Evolutionary conservation across 2,888 invertebrate genomes (phyloP).

Genomic region (Leucoptera coffeella): DNA sequence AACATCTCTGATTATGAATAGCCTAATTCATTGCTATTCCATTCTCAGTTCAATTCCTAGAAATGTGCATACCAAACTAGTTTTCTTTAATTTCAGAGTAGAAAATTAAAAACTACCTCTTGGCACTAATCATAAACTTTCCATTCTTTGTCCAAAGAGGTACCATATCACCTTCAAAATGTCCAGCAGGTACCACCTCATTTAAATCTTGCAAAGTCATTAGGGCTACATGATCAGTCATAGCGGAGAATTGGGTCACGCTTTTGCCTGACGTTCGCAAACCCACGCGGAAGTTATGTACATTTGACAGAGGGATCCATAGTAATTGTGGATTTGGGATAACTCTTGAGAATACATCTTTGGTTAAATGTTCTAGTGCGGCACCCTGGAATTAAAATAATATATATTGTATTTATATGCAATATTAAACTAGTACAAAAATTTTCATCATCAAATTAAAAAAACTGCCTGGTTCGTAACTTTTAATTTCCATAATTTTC

Average conservation of each 20-base stretch:
- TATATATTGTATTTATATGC: too few relatives aligned
- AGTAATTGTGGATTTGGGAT: conserved; percentile 56
- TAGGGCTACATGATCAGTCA: conserved; percentile 39
- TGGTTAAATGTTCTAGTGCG: conserved; percentile 74
- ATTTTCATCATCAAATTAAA: too few relatives aligned
- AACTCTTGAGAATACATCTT: conserved; percentile 65
- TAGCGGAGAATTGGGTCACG: conserved; percentile 65
- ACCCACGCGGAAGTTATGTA: conserved; percentile 59
- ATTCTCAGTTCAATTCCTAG: too few relatives aligned
- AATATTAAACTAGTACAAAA: too few relatives aligned
- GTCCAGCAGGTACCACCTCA: conserved; percentile 59
- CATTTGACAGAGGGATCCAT: conserved; percentile 67
- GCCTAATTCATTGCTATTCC: too few relatives aligned
- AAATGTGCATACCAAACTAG: too few relatives aligned
- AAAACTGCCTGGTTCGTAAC: too few relatives aligned
- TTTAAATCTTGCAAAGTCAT: conserved; percentile 66
- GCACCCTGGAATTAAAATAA: conserved; percentile 57
- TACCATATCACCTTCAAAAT: conserved; percentile 63
- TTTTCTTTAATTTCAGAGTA: too few relatives aligned
- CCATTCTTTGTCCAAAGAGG: conserved; percentile 78
- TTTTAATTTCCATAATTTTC: too few relatives aligned
- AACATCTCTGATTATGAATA: too few relatives aligned
- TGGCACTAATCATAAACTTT: conserved; percentile 58
- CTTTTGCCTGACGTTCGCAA: conserved; percentile 58
- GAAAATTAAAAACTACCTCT: conserved; percentile 51